A percentile compares a stretch with the other conserved stretches of the same genome.
Conservation (phyloP, 1,140 invertebrate genomes). For the Drosophila pruinosa region DNA sequence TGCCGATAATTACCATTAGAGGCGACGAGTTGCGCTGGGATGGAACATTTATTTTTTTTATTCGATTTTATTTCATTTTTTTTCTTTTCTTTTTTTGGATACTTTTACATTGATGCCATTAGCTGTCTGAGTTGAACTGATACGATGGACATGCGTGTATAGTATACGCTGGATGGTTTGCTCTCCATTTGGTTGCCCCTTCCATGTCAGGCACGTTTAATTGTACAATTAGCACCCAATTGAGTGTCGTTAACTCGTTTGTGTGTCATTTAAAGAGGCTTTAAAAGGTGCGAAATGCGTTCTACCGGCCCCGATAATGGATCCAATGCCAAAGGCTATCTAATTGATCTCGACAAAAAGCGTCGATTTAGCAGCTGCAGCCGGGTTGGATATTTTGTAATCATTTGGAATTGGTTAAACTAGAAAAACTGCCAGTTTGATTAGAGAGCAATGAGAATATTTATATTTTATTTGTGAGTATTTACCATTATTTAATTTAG, state of each 20-base stretch:
- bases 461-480: too few species aligned
- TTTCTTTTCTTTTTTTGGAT: slow-evolving; percentile 1
- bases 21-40: slow-evolving; percentile 22
- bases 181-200: slow-evolving; percentile 2
- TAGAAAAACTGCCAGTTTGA: background rate
- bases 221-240: slow-evolving; percentile 80
- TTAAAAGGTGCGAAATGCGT: slow-evolving; percentile 63
- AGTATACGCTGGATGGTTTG: slow-evolving; percentile 1
- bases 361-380: too few species aligned
- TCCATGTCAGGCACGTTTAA: slow-evolving; percentile 55
- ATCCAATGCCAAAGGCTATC: background rate
- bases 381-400: background rate
- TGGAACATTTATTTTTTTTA: background rate
- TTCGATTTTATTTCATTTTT: background rate
- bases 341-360: background rate
- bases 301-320: background rate
- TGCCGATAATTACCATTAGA: slow-evolving; percentile 74
- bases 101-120: slow-evolving; percentile 61
- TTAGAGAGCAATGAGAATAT: too few species aligned
- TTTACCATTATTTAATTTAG: too few species aligned
- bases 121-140: slow-evolving; percentile 67
- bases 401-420: background rate
- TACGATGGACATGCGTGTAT: background rate
- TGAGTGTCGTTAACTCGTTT: slow-evolving; percentile 78
- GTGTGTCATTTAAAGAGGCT: slow-evolving; percentile 50